Base-by-base conservation (phyloP, 2,113 vertebrate species). In the Rousettus leschenaultii region DNA sequence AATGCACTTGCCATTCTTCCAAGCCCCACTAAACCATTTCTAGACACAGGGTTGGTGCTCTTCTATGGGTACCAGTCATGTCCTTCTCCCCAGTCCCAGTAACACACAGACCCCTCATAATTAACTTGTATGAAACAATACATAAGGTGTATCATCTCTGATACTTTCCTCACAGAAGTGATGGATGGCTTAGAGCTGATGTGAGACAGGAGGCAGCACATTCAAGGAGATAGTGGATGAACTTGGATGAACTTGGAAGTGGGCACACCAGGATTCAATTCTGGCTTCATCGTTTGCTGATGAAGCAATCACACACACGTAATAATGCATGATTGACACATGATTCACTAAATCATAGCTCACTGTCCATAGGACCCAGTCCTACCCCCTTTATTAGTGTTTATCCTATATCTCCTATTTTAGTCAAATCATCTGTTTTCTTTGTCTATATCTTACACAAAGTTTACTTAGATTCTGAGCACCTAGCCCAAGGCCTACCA, bases 141-240 rank as follows among this genome's bases (percentile, higher is more conserved):
- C 19, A 3, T 13, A 7, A 28, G 79, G 19, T 43, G 45, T n/a
- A 12, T 28, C 14, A 9, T 15, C 55, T 0, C 2, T 16, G 66
- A 9, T n/a, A 24, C 21, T 45, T 65, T 74, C 38, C 28, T 59
- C 28, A 6, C 75, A 7, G 40, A 48, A 1, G 22, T 51, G 85
- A 48, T n/a, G 19, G 33, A 28, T 24, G 86, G 26, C 61, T 55
- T 26, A 21, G n/a, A 30, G 43, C 38, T 70, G 45, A 43, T 7
- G 2, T 10, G 55, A 86, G 59, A 22, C 48, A 0, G n/a, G 21
- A 65, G 30, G 19, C 28, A 48, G 55, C 18, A 2, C 0, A 0
- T 28, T 77, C 53, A 89, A 30, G 61, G 59, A 73, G 53, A 84
- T 66, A 38, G 33, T 61, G 11, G 59, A 45, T 18, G 15, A 40